phyloP scores from a whole-genome alignment of 2,797 vertebrate species.

The Geotrypetes seraphini region DNA sequence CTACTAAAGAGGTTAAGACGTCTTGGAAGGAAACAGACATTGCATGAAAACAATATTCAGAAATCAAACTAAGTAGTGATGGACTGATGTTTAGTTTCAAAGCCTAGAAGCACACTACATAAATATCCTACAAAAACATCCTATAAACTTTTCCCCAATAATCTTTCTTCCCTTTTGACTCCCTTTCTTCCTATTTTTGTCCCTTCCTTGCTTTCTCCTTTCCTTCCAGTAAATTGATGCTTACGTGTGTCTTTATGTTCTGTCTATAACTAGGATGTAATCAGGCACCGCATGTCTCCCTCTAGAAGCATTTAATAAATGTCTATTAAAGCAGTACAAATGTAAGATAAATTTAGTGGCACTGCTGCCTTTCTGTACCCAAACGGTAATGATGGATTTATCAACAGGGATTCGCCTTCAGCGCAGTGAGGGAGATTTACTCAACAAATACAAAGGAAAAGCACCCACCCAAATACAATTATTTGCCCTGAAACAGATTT shows the following conservation, averaged over 20 bases:
- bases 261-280: slow-evolving; percentile 66
- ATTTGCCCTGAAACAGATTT: slow-evolving; percentile 42
- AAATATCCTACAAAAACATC: no score
- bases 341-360: slow-evolving; percentile 70
- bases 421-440: slow-evolving; percentile 52
- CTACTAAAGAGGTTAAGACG: no score
- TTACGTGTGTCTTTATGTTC: slow-evolving; percentile 61
- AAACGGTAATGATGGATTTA: slow-evolving; percentile 67
- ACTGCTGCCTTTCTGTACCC: slow-evolving; percentile 55
- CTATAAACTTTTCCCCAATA: no score
- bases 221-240: slow-evolving; percentile 55
- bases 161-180: slow-evolving; percentile 9
- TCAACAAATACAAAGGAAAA: slow-evolving; percentile 46
- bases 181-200: slow-evolving; percentile 1
- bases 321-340: slow-evolving; percentile 71
- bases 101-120: no score
- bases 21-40: no score
- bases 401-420: slow-evolving; percentile 62
- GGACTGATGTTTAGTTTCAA: no score
- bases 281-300: slow-evolving; percentile 66
- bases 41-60: no score
- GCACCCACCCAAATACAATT: slow-evolving; percentile 52
- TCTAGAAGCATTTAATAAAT: slow-evolving; percentile 76
- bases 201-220: slow-evolving; percentile 16
- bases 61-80: no score